Base-by-base conservation (phyloP, 2,797 vertebrate genomes). In the Mus spretus region DNA sequence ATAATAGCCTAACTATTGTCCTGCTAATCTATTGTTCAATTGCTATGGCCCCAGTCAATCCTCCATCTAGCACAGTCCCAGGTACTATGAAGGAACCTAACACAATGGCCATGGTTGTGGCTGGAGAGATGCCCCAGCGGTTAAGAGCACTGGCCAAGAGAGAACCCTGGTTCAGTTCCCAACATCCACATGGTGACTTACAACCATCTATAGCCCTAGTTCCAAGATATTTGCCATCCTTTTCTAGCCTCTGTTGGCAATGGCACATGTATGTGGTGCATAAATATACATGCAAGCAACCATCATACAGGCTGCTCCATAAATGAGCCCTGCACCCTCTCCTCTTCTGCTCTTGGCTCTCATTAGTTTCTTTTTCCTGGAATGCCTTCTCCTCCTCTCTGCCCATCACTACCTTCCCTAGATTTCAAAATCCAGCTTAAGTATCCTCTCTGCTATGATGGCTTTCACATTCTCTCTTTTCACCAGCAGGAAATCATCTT, bases 351-450 rank as follows among this genome's bases (percentile, higher is more conserved):
- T 63, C 85, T 98, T 95, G 47, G 28, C 31, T 93, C 70, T 57
- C 65, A 26, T 87, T 75, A 61, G 17, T 87, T 92, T 97, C 87
- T 91, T 91, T 47, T 89, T 47, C 22, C 79, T n/a, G 19, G 53
- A 89, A 90, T 91, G 24, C 24, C 6, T 34, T 87, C 77, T 82
- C 84, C 95, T n/a, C n/a, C 67, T 75, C 50, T 89, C 79, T 86
- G 40, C 40, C 59, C 72, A 65, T 75, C 59, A 82, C 63, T 87
- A 53, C 22, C 70, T 89, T 77, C 53, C 34, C 77, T 93, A 63
- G 77, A 74, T 94, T 93, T 86, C 79, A 85, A 90, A 95, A 65
- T 65, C 57, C 70, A 86, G 85, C 44, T 89, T 91, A 57, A 77
- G 94, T 70, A 24, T 70, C 34, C 47, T 55, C 34, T 86, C n/a